phyloP scores from a whole-genome alignment of 2,797 vertebrate species.

The Chloroceryle amazona region DNA sequence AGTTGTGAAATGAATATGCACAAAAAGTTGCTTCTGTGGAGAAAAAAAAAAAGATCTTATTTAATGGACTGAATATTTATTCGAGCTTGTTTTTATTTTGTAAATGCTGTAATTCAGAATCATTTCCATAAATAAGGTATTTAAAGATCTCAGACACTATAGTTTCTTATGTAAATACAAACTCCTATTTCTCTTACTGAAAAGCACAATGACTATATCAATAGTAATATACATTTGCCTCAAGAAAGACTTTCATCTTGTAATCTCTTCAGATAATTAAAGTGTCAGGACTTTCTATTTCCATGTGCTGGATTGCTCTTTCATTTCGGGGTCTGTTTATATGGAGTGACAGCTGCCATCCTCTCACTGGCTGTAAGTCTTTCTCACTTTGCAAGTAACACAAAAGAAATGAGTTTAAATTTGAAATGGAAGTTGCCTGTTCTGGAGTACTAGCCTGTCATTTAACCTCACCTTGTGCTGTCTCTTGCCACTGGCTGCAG shows the following conservation, averaged over 20 bases:
- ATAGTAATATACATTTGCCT: constrained; percentile 64
- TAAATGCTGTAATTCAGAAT: constrained; percentile 86
- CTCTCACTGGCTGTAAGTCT: neutral
- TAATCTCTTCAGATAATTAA: constrained; percentile 65
- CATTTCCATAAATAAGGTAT: constrained; percentile 86
- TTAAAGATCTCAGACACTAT: constrained; percentile 87
- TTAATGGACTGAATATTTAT: constrained; percentile 88
- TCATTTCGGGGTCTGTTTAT: constrained; percentile 48
- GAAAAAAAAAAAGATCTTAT: constrained; percentile 79
- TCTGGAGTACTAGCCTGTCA: neutral
- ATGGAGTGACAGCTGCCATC: constrained; percentile 54
- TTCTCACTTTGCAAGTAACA: neutral
- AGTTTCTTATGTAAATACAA: constrained; percentile 89
- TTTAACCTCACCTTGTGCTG: neutral
- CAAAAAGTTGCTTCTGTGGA: constrained; percentile 84
- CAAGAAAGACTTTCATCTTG: constrained; percentile 68
- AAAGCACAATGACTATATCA: constrained; percentile 77
- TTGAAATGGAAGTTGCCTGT: neutral
- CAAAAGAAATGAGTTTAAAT: neutral
- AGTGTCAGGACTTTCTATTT: constrained; percentile 70
- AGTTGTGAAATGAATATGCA: constrained; percentile 80
- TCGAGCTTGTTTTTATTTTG: constrained; percentile 96
- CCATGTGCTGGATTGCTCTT: constrained; percentile 69
- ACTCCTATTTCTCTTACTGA: constrained; percentile 83
- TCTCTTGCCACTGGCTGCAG: neutral